A percentile compares a stretch with the other conserved stretches of the same genome.
These are phyloP conservation scores for Scaptomyza caliginosa DNA, from an alignment of 2,888 invertebrate species.

Conservation along the genomic window DNA sequence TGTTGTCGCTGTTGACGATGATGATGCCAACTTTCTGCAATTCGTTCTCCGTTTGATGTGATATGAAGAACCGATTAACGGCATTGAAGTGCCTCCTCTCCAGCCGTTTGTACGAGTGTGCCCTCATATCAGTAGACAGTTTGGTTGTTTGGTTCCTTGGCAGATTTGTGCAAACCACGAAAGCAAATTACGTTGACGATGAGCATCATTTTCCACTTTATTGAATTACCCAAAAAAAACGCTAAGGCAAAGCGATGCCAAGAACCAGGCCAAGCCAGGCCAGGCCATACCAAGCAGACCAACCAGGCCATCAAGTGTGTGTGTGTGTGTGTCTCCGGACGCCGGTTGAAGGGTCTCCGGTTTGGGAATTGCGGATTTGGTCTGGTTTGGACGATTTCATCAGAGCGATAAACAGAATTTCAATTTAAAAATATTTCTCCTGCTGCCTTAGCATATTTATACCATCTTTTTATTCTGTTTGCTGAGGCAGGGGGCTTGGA, in stretches of 20 bases:
- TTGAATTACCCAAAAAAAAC: slow-evolving; percentile 69
- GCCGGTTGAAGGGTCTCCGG: not conserved
- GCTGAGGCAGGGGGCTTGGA: not conserved
- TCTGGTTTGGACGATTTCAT: slow-evolving; percentile 56
- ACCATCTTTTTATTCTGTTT: slow-evolving; percentile 16
- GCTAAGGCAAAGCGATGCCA: slow-evolving; percentile 23
- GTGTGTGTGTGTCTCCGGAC: not conserved
- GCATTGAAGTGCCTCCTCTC: slow-evolving; percentile 62
- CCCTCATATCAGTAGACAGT: slow-evolving; percentile 32
- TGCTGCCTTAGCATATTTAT: slow-evolving; percentile 75
- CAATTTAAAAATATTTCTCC: slow-evolving; percentile 74
- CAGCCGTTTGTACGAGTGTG: slow-evolving; percentile 2
- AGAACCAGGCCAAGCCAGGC: not conserved
- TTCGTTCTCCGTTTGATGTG: slow-evolving; percentile 60
- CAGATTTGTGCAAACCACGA: slow-evolving; percentile 71
- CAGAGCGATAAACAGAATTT: slow-evolving; percentile 75
- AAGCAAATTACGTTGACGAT: slow-evolving; percentile 79
- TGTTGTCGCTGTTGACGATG: slow-evolving; percentile 40
- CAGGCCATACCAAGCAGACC: slow-evolving; percentile 17
- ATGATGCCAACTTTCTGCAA: slow-evolving; percentile 54
- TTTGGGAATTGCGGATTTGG: slow-evolving; percentile 23
- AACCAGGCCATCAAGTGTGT: slow-evolving; percentile 28
- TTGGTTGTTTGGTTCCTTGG: slow-evolving; percentile 40
- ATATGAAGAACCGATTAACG: slow-evolving; percentile 80
- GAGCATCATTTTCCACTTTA: slow-evolving; percentile 80